Percentiles rank a stretch among this genome's conserved stretches.
phyloP scores from a whole-genome alignment of 2,888 invertebrate genomes.

The Lymantria monacha region DNA sequence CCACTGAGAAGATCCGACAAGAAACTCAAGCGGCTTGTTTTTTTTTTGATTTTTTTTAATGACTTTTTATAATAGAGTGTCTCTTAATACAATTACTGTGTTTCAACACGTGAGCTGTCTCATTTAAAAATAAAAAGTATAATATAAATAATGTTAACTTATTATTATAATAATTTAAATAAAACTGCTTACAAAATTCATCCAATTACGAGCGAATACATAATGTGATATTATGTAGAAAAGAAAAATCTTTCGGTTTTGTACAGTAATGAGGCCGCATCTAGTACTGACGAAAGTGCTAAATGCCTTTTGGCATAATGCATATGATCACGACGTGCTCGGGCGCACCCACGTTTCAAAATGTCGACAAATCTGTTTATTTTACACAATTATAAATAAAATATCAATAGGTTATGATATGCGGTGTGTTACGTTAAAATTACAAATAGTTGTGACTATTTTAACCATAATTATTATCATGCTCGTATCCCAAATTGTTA shows the following conservation, averaged over 20 bases:
- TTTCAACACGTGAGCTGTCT: not conserved
- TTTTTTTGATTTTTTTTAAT: too few relatives aligned
- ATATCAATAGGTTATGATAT: not conserved
- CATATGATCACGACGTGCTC: slow-evolving; percentile 9
- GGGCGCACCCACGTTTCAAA: slow-evolving; percentile 15
- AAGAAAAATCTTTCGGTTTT: not conserved
- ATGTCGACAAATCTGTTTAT: slow-evolving; percentile 16
- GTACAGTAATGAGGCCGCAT: slow-evolving; percentile 2
- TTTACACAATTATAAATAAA: slow-evolving; percentile 12
- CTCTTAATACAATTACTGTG: not conserved
- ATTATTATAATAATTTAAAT: not conserved
- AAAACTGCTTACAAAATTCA: not conserved
- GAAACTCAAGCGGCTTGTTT: too few relatives aligned
- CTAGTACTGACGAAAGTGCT: slow-evolving; percentile 17
- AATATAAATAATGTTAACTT: not conserved
- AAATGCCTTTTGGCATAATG: slow-evolving; percentile 13
- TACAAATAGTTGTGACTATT: too few relatives aligned
- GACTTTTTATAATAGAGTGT: not conserved
- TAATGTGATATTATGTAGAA: not conserved
- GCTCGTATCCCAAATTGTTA: too few relatives aligned
- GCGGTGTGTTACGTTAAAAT: too few relatives aligned
- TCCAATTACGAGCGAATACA: not conserved
- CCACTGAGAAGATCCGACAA: too few relatives aligned
- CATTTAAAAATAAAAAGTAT: not conserved
- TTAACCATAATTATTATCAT: too few relatives aligned